phyloP scores from a whole-genome alignment of 2,888 invertebrate genomes.

The Elegia similella region DNA sequence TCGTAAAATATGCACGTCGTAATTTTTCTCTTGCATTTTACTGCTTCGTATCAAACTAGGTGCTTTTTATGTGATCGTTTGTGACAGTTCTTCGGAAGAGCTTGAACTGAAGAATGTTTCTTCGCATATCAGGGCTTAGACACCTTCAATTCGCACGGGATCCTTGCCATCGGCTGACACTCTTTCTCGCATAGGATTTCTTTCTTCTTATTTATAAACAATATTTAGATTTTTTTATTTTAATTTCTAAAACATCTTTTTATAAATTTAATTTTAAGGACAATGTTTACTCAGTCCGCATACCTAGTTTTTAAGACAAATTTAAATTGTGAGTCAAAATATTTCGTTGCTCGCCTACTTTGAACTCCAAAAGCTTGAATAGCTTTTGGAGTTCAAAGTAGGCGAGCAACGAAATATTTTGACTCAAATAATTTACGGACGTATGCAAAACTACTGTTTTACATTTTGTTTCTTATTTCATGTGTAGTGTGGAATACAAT shows the following conservation, averaged over 20 bases:
- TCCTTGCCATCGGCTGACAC: no score
- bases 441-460: conserved; percentile 15
- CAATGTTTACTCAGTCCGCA: no score
- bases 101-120: no score
- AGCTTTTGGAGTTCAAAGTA: conserved; percentile 4
- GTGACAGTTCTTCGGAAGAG: not conserved
- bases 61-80: not conserved
- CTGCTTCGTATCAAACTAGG: not conserved
- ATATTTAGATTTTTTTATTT: no score
- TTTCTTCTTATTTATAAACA: no score
- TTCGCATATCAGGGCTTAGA: no score
- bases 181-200: no score
- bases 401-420: not conserved
- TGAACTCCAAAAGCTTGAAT: not conserved
- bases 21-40: conserved; percentile 6
- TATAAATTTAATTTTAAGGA: no score
- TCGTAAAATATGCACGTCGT: conserved; percentile 7
- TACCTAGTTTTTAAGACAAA: no score
- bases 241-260: no score
- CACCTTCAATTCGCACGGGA: no score
- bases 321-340: conserved; percentile 6
- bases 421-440: conserved; percentile 12
- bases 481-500: conserved; percentile 13
- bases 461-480: conserved; percentile 14
- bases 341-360: not conserved